A percentile compares a stretch with the other conserved stretches of the same genome.
Evolutionary conservation across 2,888 invertebrate genomes (phyloP).

Genomic region (Sesia apiformis): DNA sequence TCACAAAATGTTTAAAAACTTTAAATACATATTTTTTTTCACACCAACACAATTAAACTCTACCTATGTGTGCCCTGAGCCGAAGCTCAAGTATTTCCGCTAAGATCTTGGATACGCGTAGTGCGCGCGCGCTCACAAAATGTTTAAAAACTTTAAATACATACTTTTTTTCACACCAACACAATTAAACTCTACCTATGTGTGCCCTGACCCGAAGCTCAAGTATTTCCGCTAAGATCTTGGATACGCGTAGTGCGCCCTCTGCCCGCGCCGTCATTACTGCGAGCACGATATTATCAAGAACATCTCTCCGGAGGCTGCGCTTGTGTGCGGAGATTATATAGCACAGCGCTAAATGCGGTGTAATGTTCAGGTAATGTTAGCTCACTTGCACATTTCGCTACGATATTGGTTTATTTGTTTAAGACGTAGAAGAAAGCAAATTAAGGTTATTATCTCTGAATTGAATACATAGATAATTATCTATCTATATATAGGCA

Average conservation of each 20-base stretch:
- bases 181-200: too few relatives aligned
- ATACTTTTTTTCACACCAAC: too few relatives aligned
- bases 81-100: neutral
- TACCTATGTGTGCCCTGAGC: too few relatives aligned
- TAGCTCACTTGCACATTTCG: neutral
- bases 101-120: neutral
- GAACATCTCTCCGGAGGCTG: neutral
- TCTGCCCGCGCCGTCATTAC: conserved; percentile 5
- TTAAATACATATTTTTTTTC: too few relatives aligned
- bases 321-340: neutral
- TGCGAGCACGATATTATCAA: conserved; percentile 1
- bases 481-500: too few relatives aligned
- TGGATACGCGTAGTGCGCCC: conserved; percentile 1
- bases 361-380: neutral
- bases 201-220: too few relatives aligned
- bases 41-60: too few relatives aligned
- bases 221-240: neutral
- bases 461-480: too few relatives aligned
- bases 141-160: too few relatives aligned
- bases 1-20: too few relatives aligned
- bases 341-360: neutral
- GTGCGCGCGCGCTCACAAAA: neutral
- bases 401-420: neutral
- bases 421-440: neutral
- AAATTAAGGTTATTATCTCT: too few relatives aligned